Base-by-base conservation (phyloP, 2,113 vertebrate genomes). In the Phoenicopterus ruber region DNA sequence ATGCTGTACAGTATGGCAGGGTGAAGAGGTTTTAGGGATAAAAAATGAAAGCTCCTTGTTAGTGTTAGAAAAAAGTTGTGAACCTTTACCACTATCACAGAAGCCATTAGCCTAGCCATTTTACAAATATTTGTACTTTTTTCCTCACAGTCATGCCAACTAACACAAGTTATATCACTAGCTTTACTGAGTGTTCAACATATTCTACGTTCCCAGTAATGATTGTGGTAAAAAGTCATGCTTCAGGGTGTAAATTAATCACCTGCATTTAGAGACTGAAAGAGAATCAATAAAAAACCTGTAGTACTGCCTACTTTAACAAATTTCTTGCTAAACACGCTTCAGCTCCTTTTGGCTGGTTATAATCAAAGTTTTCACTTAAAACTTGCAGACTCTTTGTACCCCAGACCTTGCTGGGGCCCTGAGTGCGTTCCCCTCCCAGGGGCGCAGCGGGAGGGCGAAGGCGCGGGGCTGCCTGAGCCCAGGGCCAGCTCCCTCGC, bases 161-260 rank as follows among this genome's bases (percentile, higher is more conserved):
- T 16, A 82, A 28, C n/a, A 76, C 20, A 83, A 59, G 25, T 69
- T 67, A 10, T 52, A 73, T n/a, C 25, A 42, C 31, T n/a, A 58
- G 19, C 22, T 92, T 94, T 83, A 31, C 46, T 42, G 24, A 83
- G 13, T 44, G 11, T 44, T 84, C 69, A 82, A 50, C 31, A 71
- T 26, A 8, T 66, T 78, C 47, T 36, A 10, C 18, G 4, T 11
- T 86, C 17, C 40, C 32, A 54, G 26, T 59, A 94, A 83, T 25
- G 50, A 55, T 1, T 65, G 21, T 28, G 20, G 34, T 59, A 82
- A 63, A 85, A 86, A 84, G 38, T 52, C 65, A 89, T 0, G 0
- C 70, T 91, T 82, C 57, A 57, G 78, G 73, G 52, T 87, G 38
- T 84, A 86, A 93, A 91, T 96, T 82, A 93, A 95, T 91, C 83